phyloP scores from a whole-genome alignment of 2,113 vertebrate genomes.

The Narcine bancroftii region DNA sequence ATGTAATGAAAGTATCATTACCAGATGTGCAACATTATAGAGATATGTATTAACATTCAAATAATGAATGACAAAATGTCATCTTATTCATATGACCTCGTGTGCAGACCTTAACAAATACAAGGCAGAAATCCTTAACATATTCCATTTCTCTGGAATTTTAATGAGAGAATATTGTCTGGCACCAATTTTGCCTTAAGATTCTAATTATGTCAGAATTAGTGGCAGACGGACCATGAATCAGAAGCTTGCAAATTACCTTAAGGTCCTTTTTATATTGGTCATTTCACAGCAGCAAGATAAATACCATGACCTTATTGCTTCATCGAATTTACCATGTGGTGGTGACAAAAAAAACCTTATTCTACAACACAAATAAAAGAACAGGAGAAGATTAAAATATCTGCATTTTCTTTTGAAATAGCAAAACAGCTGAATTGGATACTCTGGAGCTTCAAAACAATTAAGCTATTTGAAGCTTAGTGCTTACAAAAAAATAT shows the following conservation, averaged over 20 bases:
- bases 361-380: not conserved
- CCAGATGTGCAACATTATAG: not conserved
- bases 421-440: not conserved
- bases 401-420: not conserved
- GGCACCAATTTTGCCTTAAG: not conserved
- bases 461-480: not conserved
- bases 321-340: not conserved
- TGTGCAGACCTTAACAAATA: not conserved
- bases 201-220: not conserved
- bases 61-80: not conserved
- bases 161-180: not conserved
- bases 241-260: not conserved
- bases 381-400: not conserved
- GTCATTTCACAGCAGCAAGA: not conserved
- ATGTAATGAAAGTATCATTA: not conserved
- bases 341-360: not conserved
- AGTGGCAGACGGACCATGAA: not conserved
- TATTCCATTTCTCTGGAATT: not conserved
- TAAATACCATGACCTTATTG: not conserved
- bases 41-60: not conserved
- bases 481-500: not conserved
- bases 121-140: not conserved
- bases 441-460: not conserved
- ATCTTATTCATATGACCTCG: not conserved
- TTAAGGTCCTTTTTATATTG: not conserved